Evolutionary conservation across 1,140 invertebrate genomes (phyloP), one percentile per base, ranked within the genome.

Genomic region (Gyrodactylus bullatarudis): DNA sequence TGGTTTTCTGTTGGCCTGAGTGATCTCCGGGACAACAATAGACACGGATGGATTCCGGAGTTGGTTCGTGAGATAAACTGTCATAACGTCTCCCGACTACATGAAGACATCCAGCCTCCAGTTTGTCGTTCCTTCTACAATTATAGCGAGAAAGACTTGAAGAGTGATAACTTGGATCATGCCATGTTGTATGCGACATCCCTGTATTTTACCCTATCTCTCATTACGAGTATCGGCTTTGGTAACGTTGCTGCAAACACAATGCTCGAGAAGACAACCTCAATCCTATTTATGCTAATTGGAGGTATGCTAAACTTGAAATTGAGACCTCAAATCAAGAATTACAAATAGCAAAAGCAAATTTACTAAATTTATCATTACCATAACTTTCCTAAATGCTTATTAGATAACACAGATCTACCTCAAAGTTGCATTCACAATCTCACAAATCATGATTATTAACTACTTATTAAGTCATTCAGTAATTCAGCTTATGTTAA

Each of bases 211-310:
- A 98, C 93, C 54, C 93, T 98, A 89, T 96, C 93, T 74, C 97
- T 94, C 82, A 98, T 98, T 92, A 97, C 94, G 71, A 94, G 91
- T 78, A 93, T 99, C 76, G 94, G 94, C 75, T 99, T 98, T 83
- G 94, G 94, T 74, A 99, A 99, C 84, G 92, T 99, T 74, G 91
- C 93, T 73, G 91, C 93, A 76, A 93, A 95, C 83, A 97, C 94
- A 75, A 90, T 95, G 84, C 92, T 93, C 82, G 95, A 99, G 84
- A 95, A 97, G 84, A 91, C 97, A 78, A 83, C 82, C 73, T 96
- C 96, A 82, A 94, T 91, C 78, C 93, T 91, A 83, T 97, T 98
- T 92, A 98, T 97, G 94, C 24, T 71, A 26, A 91, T 96, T 81
- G 92, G 92, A 85, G 89, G 91, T 94, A 85, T 85, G 84, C 23